phyloP scores from a whole-genome alignment of 2,888 invertebrate genomes.

The Himalopsyche kuldschensis region DNA sequence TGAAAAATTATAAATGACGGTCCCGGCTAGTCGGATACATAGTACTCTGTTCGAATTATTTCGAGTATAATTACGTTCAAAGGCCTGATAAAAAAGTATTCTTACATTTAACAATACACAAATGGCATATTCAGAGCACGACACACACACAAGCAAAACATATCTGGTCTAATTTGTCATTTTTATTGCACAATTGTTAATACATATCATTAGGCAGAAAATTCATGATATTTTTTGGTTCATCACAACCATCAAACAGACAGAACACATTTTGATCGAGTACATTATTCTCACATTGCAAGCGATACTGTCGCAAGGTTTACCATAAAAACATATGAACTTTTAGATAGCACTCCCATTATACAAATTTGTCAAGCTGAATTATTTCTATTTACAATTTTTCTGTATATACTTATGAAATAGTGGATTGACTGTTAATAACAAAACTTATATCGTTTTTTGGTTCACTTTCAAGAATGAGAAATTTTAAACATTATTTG shows the following conservation, averaged over 20 bases:
- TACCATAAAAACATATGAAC: neutral
- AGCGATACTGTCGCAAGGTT: neutral
- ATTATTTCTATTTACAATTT: neutral
- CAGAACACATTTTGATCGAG: neutral
- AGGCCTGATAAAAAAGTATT: constrained; percentile 24
- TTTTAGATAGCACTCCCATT: neutral
- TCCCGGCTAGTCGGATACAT: constrained; percentile 33
- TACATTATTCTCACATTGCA: neutral
- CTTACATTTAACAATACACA: constrained; percentile 40
- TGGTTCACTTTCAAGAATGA: too few species aligned
- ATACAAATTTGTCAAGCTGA: neutral
- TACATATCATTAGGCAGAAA: neutral
- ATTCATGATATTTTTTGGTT: neutral
- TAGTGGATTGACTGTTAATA: too few species aligned
- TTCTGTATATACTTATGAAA: too few species aligned
- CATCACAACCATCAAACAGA: neutral
- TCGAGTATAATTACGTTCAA: constrained; percentile 24
- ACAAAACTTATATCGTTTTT: too few species aligned
- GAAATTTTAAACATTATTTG: too few species aligned
- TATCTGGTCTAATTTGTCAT: neutral
- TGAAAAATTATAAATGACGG: constrained; percentile 35
- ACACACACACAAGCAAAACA: constrained; percentile 29
- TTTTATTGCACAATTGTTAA: neutral
- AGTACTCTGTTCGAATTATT: constrained; percentile 8
- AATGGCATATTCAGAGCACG: constrained; percentile 38